Evolutionary conservation across 1,140 invertebrate species (phyloP).

Genomic region (Aricia agestis): DNA sequence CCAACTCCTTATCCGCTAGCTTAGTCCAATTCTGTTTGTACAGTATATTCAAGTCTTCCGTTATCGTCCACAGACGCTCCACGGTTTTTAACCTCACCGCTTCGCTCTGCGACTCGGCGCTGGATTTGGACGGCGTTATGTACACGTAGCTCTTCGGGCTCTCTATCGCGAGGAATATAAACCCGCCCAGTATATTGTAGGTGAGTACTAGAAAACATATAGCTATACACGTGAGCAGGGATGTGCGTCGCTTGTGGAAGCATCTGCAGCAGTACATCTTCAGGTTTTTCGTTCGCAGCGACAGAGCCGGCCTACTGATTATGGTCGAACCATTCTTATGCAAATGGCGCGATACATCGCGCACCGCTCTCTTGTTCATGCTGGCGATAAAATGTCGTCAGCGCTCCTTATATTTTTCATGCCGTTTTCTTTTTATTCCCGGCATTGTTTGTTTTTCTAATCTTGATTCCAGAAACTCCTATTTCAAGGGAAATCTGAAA

Average conservation of each 20-base stretch:
- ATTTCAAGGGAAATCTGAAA: not conserved
- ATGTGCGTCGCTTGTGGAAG: slow-evolving; percentile 55
- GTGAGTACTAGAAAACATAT: slow-evolving; percentile 90
- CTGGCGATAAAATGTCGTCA: not conserved
- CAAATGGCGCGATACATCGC: not conserved
- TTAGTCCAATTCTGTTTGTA: slow-evolving; percentile 97
- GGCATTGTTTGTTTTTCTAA: not conserved
- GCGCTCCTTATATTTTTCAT: not conserved
- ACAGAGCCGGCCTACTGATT: not conserved
- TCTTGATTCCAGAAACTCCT: not conserved
- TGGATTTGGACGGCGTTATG: slow-evolving; percentile 79
- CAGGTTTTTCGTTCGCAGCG: slow-evolving; percentile 32
- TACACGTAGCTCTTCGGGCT: slow-evolving; percentile 78
- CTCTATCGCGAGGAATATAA: slow-evolving; percentile 93
- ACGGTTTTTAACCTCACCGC: slow-evolving; percentile 81
- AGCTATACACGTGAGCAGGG: slow-evolving; percentile 76
- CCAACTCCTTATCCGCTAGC: slow-evolving; percentile 87
- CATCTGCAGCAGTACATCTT: slow-evolving; percentile 53
- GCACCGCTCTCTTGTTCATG: not conserved
- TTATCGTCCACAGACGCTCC: slow-evolving; percentile 93
- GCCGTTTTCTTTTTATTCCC: not conserved
- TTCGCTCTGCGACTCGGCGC: slow-evolving; percentile 70
- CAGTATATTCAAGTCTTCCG: slow-evolving; percentile 94
- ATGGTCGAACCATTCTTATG: not conserved
- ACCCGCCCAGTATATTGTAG: slow-evolving; percentile 94